Conservation (phyloP, 2,113 vertebrate species). For the Sceloporus tristichus region DNA sequence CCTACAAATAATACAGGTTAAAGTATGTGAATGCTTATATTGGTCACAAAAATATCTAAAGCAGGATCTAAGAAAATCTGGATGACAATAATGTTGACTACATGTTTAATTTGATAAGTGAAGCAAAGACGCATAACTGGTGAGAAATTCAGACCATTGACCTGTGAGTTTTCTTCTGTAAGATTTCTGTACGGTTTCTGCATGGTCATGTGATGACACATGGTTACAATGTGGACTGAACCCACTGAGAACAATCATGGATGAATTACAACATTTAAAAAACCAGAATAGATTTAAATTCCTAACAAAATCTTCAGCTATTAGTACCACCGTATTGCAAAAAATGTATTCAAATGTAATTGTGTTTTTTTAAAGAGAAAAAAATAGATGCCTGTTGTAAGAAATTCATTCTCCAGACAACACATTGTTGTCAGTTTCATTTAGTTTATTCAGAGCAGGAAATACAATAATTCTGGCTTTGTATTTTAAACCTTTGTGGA, state of each 20-base stretch:
- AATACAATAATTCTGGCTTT: background rate
- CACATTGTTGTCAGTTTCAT: constrained; percentile 63
- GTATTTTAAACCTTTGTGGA: constrained; percentile 15
- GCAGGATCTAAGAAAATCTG: background rate
- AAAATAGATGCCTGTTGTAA: background rate
- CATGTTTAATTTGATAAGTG: background rate
- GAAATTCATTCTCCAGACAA: constrained; percentile 68
- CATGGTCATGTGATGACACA: background rate
- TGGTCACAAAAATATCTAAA: background rate
- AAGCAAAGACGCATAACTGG: background rate
- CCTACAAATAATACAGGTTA: background rate
- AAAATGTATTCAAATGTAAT: background rate
- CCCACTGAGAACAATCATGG: background rate
- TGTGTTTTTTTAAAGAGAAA: background rate
- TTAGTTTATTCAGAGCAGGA: background rate
- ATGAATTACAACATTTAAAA: background rate
- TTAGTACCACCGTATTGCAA: background rate
- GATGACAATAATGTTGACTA: background rate
- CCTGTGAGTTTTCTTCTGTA: background rate
- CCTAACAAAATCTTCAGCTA: background rate
- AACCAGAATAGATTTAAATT: background rate
- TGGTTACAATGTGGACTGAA: background rate
- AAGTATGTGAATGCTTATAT: background rate
- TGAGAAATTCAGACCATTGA: background rate
- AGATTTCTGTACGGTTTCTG: background rate